Percentiles rank a stretch among this genome's conserved stretches.
Evolutionary conservation across 2,113 vertebrate species (phyloP).

Genomic region (Heterotis niloticus): DNA sequence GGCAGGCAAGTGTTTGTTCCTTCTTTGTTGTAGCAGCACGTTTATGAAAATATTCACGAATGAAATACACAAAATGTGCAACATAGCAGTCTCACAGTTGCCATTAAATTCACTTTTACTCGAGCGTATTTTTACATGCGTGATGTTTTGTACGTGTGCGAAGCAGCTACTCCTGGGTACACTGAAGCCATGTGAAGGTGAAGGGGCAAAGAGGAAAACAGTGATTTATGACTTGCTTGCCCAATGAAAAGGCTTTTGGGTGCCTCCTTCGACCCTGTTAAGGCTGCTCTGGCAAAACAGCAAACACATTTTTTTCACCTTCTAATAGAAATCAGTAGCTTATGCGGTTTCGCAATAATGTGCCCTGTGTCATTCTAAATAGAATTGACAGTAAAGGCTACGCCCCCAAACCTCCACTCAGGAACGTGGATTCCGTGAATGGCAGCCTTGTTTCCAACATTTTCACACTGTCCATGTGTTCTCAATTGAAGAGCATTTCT

Average conservation of each 20-base stretch:
- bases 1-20: too few relatives aligned
- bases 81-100: too few relatives aligned
- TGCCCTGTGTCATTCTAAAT: slow-evolving; percentile 65
- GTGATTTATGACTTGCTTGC: neutral
- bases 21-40: too few relatives aligned
- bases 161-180: too few relatives aligned
- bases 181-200: too few relatives aligned
- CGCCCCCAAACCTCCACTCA: slow-evolving; percentile 64
- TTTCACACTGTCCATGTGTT: slow-evolving; percentile 38
- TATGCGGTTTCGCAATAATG: slow-evolving; percentile 53
- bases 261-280: too few relatives aligned
- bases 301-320: slow-evolving; percentile 49
- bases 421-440: slow-evolving; percentile 56
- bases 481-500: slow-evolving; percentile 25
- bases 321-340: slow-evolving; percentile 24
- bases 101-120: too few relatives aligned
- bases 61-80: too few relatives aligned
- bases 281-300: too few relatives aligned
- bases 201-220: neutral
- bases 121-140: too few relatives aligned
- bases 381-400: slow-evolving; percentile 63
- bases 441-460: slow-evolving; percentile 41
- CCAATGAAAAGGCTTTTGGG: neutral
- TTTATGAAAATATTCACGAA: too few relatives aligned
- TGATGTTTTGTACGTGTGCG: too few relatives aligned